A percentile compares a stretch with the other conserved stretches of the same genome.
These are phyloP conservation scores for Dolichopus griseipennis DNA, from an alignment of 2,888 invertebrate species.

Conservation along the genomic window DNA sequence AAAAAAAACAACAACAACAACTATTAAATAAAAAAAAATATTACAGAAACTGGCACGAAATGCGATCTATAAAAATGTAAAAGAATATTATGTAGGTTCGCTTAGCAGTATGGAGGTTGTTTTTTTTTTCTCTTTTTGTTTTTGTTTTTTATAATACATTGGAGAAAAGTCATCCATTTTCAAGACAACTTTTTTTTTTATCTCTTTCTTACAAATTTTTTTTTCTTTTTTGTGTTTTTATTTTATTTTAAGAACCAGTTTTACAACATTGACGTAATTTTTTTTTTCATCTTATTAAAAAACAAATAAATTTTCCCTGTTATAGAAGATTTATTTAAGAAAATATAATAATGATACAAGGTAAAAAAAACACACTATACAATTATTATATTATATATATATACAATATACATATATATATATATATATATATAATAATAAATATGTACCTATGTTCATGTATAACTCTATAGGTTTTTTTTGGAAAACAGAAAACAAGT, in stretches of 20 bases:
- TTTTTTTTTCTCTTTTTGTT: no score
- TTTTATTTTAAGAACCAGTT: constrained; percentile 2
- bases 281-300: not conserved
- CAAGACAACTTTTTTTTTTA: not conserved
- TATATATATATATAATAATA: not conserved
- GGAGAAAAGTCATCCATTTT: not conserved
- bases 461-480: no score
- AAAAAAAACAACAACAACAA: not conserved
- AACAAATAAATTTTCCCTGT: not conserved
- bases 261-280: constrained; percentile 10
- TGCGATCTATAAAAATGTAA: constrained; percentile 6
- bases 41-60: not conserved
- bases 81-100: not conserved
- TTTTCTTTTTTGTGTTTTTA: not conserved
- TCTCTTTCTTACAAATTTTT: not conserved
- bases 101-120: not conserved
- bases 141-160: not conserved
- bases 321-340: not conserved
- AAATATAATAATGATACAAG: not conserved
- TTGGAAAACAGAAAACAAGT: not conserved
- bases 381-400: not conserved
- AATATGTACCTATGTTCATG: no score
- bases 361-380: no score
- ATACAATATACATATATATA: not conserved
- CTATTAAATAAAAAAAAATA: not conserved